Base-by-base conservation (phyloP, 2,113 vertebrate species). In the Passer domesticus region DNA sequence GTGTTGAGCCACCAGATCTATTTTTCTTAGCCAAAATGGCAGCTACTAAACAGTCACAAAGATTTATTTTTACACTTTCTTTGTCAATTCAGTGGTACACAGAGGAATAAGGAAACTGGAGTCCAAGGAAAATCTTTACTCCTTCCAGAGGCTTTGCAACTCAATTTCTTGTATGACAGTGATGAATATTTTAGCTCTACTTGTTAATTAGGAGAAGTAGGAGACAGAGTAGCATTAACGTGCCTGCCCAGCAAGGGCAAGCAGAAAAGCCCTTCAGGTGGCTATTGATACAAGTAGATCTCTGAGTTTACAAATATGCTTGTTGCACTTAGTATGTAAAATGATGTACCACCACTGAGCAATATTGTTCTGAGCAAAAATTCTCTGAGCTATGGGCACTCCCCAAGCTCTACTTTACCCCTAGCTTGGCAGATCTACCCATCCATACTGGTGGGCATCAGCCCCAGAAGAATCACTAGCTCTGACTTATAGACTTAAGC, bases 21-120 rank as follows among this genome's bases (percentile, higher is more conserved):
- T 25, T 83, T 81, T 87, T 75, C 39, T 84, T 72, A 79, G 53
- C 53, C 58, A 72, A 73, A 95, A 91, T 62, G 70, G 24, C 58
- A 91, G 62, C n/a, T 93, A 63, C 37, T 63, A 52, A 75, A 68
- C 37, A 68, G 66, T 69, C 69, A 87, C 56, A 87, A 84, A 68
- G 47, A 72, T 64, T 91, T 87, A 21, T 63, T 89, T 81, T 83
- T 46, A n/a, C 6, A n/a, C 6, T 67, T 80, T 66, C 58, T 63
- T 91, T 76, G 35, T 50, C 58, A 76, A 10, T 53, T 91, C 85
- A 76, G 2, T 52, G 22, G 23, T 33, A n/a, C 58, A 59, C 47
- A 87, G 53, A 87, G 46, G 35, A 94, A 86, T 80, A 84, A 73
- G 74, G 37, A 60, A 74, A 59, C 5, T 46, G 49, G 43, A 93